These are phyloP conservation scores for Athene cunicularia DNA, from an alignment of 2,113 vertebrate species.

Conservation along the genomic window DNA sequence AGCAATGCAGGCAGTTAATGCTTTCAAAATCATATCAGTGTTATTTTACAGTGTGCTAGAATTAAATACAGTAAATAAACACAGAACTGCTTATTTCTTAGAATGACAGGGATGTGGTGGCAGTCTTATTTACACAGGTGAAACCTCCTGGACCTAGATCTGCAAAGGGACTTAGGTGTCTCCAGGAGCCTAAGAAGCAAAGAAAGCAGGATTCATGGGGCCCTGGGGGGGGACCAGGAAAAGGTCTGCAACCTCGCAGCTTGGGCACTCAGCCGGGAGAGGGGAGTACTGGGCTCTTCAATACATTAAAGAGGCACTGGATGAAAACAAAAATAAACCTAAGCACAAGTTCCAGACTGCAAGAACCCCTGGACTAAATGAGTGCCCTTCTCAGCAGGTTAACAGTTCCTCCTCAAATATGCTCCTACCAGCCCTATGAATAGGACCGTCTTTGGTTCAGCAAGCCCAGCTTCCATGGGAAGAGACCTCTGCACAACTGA, in stretches of 20 bases:
- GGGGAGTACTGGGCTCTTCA: background rate
- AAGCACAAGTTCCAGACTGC: background rate
- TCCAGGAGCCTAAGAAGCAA: slow-evolving; percentile 27
- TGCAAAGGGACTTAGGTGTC: slow-evolving; percentile 45
- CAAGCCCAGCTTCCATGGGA: background rate
- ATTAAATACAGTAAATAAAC: slow-evolving; percentile 62
- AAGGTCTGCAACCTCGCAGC: slow-evolving; percentile 18
- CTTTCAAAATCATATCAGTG: slow-evolving; percentile 38
- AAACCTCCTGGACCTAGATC: slow-evolving; percentile 30
- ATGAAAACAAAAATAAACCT: slow-evolving; percentile 49
- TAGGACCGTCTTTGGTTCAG: background rate
- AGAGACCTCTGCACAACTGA: background rate
- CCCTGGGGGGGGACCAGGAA: background rate
- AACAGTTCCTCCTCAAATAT: background rate
- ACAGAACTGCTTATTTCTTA: slow-evolving; percentile 47
- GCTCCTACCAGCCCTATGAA: background rate
- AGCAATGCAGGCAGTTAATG: slow-evolving; percentile 3
- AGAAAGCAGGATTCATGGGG: slow-evolving; percentile 51
- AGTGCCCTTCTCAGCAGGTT: background rate
- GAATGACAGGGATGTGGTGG: slow-evolving; percentile 49
- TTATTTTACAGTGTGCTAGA: slow-evolving; percentile 55
- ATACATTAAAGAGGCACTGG: slow-evolving; percentile 12
- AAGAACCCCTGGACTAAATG: background rate
- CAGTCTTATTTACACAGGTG: slow-evolving; percentile 63
- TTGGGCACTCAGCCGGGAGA: slow-evolving; percentile 23